Conservation (phyloP, 35 echinoderm and acorn worm species). For the Ophiothrix spiculata region DNA sequence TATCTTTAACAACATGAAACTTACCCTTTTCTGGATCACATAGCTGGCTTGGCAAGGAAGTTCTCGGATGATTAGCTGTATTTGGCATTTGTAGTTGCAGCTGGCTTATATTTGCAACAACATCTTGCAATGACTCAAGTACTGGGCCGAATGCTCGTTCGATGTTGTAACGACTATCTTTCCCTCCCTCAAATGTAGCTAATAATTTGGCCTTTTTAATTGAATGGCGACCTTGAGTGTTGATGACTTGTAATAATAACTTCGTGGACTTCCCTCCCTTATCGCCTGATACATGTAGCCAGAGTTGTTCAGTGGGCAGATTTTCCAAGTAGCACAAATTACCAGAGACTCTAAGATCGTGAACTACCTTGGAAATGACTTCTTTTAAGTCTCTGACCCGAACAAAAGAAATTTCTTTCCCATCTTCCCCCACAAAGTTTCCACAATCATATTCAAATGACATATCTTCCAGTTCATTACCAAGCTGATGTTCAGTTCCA, state of each 20-base stretch:
- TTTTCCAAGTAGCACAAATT: not conserved
- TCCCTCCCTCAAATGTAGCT: conserved; percentile 25
- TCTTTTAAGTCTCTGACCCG: not conserved
- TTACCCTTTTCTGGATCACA: not conserved
- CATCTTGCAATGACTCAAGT: not conserved
- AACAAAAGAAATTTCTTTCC: not conserved
- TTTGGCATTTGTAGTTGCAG: conserved; percentile 11
- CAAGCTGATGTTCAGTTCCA: not conserved
- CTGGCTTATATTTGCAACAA: not conserved
- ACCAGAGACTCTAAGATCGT: not conserved
- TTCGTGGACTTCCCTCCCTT: conserved; percentile 24
- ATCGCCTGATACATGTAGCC: conserved; percentile 30
- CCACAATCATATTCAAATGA: conserved; percentile 17
- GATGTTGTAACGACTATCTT: conserved; percentile 17
- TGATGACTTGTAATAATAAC: not conserved
- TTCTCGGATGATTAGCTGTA: not conserved
- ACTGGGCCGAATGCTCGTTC: conserved; percentile 9
- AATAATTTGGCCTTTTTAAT: not conserved
- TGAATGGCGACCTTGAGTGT: not conserved
- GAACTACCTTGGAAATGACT: not conserved
- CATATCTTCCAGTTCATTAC: not conserved
- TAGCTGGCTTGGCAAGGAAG: not conserved
- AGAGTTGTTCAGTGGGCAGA: not conserved
- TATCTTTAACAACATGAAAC: not conserved
- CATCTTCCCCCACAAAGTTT: not conserved